Percentiles rank a stretch among this genome's conserved stretches.
Conservation (phyloP, 2,888 invertebrate species). For the Teinopalpus imperialis region DNA sequence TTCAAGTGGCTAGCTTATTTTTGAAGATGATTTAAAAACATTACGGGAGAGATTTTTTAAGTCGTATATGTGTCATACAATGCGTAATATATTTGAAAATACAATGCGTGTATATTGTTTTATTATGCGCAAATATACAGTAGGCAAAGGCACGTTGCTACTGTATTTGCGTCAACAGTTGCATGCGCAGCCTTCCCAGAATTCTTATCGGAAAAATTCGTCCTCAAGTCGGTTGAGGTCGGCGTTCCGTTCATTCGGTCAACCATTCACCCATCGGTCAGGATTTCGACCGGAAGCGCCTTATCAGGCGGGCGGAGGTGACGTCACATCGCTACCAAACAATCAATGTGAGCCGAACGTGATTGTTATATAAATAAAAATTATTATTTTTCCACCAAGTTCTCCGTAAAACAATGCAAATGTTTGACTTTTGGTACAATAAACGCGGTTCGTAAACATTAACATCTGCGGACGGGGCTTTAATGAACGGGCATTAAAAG, state of each 20-base stretch:
- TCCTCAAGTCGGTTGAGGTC: slow-evolving; percentile 40
- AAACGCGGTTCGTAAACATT: slow-evolving; percentile 29
- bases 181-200: not conserved
- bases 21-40: not conserved
- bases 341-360: slow-evolving; percentile 70
- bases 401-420: slow-evolving; percentile 68
- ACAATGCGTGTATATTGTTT: not conserved
- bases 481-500: slow-evolving; percentile 2
- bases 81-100: slow-evolving; percentile 2
- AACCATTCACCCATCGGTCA: slow-evolving; percentile 40
- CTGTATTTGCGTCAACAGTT: not conserved
- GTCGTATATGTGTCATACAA: not conserved
- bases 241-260: slow-evolving; percentile 30
- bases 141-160: too few relatives aligned
- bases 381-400: slow-evolving; percentile 42
- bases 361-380: slow-evolving; percentile 75
- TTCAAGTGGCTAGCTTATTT: too few relatives aligned
- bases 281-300: slow-evolving; percentile 75
- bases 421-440: slow-evolving; percentile 51
- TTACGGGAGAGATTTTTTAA: not conserved
- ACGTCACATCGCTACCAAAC: slow-evolving; percentile 58
- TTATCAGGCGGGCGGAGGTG: slow-evolving; percentile 75
- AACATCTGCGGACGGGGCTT: slow-evolving; percentile 19
- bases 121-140: too few relatives aligned
- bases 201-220: slow-evolving; percentile 33